Conservation (phyloP, 2,888 invertebrate species). For the Drosophila paranaensis region DNA sequence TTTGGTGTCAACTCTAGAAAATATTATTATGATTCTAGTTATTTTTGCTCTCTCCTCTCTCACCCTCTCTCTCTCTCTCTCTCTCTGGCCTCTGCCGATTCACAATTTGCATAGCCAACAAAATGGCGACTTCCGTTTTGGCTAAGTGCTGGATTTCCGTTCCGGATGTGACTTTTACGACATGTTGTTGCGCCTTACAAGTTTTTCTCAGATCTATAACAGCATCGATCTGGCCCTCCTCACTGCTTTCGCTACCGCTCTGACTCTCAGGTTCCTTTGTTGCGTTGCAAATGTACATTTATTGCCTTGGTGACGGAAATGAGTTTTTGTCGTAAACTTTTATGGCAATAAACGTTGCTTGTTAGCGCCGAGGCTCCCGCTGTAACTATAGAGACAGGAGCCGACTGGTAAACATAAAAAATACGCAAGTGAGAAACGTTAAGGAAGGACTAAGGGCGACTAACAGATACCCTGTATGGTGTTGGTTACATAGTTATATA, state of each 20-base stretch:
- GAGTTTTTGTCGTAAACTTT: conserved; percentile 80
- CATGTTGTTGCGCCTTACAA: conserved; percentile 27
- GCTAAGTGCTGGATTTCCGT: conserved; percentile 70
- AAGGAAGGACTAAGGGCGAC: background rate
- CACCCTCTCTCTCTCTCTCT: background rate
- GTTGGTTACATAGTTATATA: background rate
- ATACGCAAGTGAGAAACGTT: conserved; percentile 3
- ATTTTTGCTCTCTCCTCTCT: background rate
- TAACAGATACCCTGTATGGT: background rate
- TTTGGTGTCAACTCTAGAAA: conserved; percentile 63
- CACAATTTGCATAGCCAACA: conserved; percentile 61
- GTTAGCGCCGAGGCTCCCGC: conserved; percentile 44
- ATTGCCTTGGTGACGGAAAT: conserved; percentile 76
- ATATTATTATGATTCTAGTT: conserved; percentile 38
- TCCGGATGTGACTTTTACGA: conserved; percentile 52
- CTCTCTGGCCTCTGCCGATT: background rate
- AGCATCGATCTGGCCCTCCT: conserved; percentile 40
- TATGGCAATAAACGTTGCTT: conserved; percentile 76
- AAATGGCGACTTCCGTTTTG: conserved; percentile 67
- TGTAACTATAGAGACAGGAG: conserved; percentile 33
- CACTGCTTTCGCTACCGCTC: background rate
- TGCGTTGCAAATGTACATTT: conserved; percentile 59
- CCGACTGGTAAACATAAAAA: conserved; percentile 23
- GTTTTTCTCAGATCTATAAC: conserved; percentile 35
- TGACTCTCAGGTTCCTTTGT: background rate